Conservation (phyloP, 2,888 invertebrate species). For the Emmelina monodactyla region DNA sequence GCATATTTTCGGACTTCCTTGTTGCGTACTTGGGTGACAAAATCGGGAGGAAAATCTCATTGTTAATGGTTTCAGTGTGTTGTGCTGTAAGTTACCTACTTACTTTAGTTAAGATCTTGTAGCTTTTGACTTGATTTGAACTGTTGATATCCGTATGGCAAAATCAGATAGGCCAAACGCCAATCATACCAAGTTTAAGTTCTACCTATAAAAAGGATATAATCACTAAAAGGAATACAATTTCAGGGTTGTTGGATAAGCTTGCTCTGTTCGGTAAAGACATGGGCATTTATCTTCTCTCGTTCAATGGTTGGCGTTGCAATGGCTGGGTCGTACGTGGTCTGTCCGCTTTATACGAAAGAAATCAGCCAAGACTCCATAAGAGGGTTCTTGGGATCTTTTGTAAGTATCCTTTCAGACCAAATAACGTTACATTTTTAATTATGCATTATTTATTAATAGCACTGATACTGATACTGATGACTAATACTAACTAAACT, state of each 20-base stretch:
- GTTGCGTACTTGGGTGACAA: background rate
- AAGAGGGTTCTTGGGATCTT: conserved; percentile 65
- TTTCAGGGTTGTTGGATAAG: conserved; percentile 28
- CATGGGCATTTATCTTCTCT: conserved; percentile 38
- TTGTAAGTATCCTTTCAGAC: conserved; percentile 45
- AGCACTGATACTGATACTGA: too few species aligned
- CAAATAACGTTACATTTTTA: too few species aligned
- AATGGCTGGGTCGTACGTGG: conserved; percentile 40
- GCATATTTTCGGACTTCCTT: background rate
- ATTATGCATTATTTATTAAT: too few species aligned
- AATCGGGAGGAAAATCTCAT: background rate
- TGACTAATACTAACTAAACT: too few species aligned
- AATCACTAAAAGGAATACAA: too few species aligned
- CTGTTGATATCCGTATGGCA: too few species aligned
- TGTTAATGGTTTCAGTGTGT: background rate
- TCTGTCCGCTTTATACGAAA: conserved; percentile 21
- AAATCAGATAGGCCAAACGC: too few species aligned
- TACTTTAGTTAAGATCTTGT: too few species aligned
- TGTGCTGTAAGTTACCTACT: background rate
- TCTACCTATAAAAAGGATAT: too few species aligned
- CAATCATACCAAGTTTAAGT: too few species aligned
- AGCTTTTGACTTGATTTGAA: too few species aligned
- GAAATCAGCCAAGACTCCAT: conserved; percentile 20
- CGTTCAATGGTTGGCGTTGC: conserved; percentile 32
- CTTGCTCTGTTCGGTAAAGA: conserved; percentile 30